Percentiles rank a stretch among this genome's conserved stretches.
These are phyloP conservation scores for Lampropteryx suffumata DNA, from an alignment of 2,888 invertebrate species.

Conservation along the genomic window DNA sequence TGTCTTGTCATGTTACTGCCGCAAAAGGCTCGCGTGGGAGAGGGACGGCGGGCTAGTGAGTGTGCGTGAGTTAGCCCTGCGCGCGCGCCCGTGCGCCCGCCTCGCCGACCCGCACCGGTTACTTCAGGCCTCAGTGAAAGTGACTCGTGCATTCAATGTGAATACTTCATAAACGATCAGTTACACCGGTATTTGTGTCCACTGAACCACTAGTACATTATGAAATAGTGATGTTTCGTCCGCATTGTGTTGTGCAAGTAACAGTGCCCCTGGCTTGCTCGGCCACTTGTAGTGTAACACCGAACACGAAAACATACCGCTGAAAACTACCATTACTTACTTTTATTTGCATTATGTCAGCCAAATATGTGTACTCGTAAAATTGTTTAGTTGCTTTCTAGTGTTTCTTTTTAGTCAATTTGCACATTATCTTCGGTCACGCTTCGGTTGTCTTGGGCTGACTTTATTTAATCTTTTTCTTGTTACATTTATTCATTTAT, in stretches of 20 bases:
- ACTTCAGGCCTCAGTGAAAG: slow-evolving; percentile 66
- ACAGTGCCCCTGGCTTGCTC: slow-evolving; percentile 24
- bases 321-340: slow-evolving; percentile 9
- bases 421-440: slow-evolving; percentile 60
- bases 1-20: slow-evolving; percentile 39
- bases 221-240: slow-evolving; percentile 32
- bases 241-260: slow-evolving; percentile 36
- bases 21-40: slow-evolving; percentile 60
- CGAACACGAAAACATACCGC: slow-evolving; percentile 34
- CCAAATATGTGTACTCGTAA: not conserved
- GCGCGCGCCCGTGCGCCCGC: slow-evolving; percentile 57
- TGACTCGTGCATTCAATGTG: slow-evolving; percentile 49
- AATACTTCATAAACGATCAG: slow-evolving; percentile 31
- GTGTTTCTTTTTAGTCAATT: slow-evolving; percentile 51
- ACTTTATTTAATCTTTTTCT: slow-evolving; percentile 47
- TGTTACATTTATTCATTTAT: slow-evolving; percentile 44
- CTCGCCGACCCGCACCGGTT: slow-evolving; percentile 24
- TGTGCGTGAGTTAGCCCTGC: slow-evolving; percentile 70
- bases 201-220: slow-evolving; percentile 26
- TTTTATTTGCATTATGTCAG: too few species aligned
- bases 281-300: slow-evolving; percentile 32
- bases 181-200: slow-evolving; percentile 22
- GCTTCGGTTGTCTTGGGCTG: slow-evolving; percentile 54
- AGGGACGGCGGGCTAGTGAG: slow-evolving; percentile 46
- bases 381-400: slow-evolving; percentile 49